Percentiles rank a stretch among this genome's conserved stretches.
These are phyloP conservation scores for Astreopora myriophthalma DNA, from an alignment of 64 coral and sea anemone genomes.

Conservation along the genomic window DNA sequence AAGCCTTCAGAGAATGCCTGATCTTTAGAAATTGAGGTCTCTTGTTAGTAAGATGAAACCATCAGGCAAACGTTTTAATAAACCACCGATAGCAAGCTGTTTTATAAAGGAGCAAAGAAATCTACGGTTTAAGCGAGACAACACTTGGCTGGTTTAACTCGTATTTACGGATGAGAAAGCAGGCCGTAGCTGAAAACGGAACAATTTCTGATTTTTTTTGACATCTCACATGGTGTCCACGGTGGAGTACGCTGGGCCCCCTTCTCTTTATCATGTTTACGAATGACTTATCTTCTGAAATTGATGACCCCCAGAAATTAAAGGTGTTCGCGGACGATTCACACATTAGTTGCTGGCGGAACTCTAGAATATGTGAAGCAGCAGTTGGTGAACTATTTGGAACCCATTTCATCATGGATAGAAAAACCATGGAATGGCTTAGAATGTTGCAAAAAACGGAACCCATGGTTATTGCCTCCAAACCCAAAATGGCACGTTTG, in stretches of 20 bases:
- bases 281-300: constrained; percentile 10
- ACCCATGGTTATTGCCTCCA: not conserved
- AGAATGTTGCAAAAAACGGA: not conserved
- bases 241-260: not conserved
- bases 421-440: constrained; percentile 6
- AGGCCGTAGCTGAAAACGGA: not conserved
- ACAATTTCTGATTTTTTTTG: not conserved
- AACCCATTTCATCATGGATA: not conserved
- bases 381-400: not conserved
- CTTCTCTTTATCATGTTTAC: not conserved
- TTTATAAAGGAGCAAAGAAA: not conserved
- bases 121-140: not conserved
- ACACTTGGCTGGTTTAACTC: no score
- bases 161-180: not conserved
- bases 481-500: not conserved
- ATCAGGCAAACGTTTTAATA: not conserved
- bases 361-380: constrained; percentile 15
- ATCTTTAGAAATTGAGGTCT: not conserved
- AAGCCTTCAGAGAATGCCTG: not conserved
- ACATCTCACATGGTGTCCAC: not conserved
- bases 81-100: not conserved
- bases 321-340: constrained; percentile 5
- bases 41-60: not conserved
- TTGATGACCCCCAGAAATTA: constrained; percentile 6
- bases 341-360: constrained; percentile 12